Evolutionary conservation across 2,888 invertebrate species (phyloP), one percentile per base, ranked within the genome.

Genomic region (Eristalis intricaria): DNA sequence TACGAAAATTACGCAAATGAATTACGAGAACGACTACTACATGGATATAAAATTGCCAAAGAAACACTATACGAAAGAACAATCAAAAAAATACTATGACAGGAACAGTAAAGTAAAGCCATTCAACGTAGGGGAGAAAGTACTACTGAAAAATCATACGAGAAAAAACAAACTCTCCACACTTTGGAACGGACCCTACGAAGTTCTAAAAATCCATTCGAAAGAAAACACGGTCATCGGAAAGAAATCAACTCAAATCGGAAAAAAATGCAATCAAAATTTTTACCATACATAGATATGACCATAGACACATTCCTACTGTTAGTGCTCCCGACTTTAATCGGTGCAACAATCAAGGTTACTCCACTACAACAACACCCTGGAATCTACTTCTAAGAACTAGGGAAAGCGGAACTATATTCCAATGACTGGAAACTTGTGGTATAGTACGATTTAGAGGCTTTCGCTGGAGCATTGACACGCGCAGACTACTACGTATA

Each of bases 21-120:
- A 64, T 15, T 75, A 2, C 43, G 22, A 50, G 8, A 56, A 8
- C 38, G 61, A 8, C 64, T 74, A 10, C 74, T 65, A 19, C 60
- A 64, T 64, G 73, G 73, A 1, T 26, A 26, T 26, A 26, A 26
- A 26, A 1, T 73, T 60, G 74, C 56, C 5, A 74, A 32, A 23
- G 32, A 64, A 26, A 19, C 40, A 50, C 29, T 74, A 10, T 40
- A 43, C 22, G 43, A 64, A 64, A 13, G 26, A 38, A 40, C 29
- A 63, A 23, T 43, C 74, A 35, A 74, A 74, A 35, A 40, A 32
- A 32, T 61, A 50, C n/a, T 74, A 65, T 40, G 74, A 74, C 64
- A 32, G 8, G 13, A 60, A 38, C 23, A 68, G 63, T 15, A 15
- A 60, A 15, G 23, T 23, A 38, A 56, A 26, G 7, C 29, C 26